Evolutionary conservation across 2,797 vertebrate genomes (phyloP).

Genomic region (Halcyon leucocephala): DNA sequence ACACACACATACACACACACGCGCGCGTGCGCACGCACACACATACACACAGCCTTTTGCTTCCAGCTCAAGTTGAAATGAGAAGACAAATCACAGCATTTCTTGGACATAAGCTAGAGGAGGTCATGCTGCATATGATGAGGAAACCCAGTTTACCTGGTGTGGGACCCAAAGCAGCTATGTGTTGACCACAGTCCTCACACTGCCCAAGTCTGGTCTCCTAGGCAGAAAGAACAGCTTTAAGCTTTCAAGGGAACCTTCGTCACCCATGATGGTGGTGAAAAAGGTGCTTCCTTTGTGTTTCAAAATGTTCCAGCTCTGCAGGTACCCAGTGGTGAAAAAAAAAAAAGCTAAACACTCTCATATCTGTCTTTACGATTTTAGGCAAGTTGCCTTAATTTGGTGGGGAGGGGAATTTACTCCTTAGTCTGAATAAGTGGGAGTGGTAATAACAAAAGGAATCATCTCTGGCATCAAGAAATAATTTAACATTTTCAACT

Average conservation of each 20-base stretch:
- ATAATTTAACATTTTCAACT: background rate
- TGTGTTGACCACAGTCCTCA: rapidly evolving
- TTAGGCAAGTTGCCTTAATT: background rate
- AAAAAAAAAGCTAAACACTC: background rate
- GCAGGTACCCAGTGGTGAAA: background rate
- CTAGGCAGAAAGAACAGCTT: background rate
- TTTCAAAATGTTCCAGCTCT: background rate
- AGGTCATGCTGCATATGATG: rapidly evolving
- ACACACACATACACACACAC: too few relatives aligned
- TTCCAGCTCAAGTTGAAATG: background rate
- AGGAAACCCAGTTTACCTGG: background rate
- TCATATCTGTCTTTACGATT: background rate
- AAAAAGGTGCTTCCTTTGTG: background rate
- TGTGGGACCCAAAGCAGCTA: background rate
- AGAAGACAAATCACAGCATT: background rate
- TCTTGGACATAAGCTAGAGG: background rate
- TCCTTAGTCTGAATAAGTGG: background rate
- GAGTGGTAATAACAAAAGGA: background rate
- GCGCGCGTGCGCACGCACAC: too few relatives aligned
- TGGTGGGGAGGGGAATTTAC: background rate
- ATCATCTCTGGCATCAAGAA: background rate
- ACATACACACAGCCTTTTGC: background rate
- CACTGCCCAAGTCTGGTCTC: rapidly evolving
- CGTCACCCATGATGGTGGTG: background rate
- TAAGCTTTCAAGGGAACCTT: background rate